These are phyloP conservation scores for Triplophysa rosa DNA, from an alignment of 2,113 vertebrate species.

Conservation along the genomic window DNA sequence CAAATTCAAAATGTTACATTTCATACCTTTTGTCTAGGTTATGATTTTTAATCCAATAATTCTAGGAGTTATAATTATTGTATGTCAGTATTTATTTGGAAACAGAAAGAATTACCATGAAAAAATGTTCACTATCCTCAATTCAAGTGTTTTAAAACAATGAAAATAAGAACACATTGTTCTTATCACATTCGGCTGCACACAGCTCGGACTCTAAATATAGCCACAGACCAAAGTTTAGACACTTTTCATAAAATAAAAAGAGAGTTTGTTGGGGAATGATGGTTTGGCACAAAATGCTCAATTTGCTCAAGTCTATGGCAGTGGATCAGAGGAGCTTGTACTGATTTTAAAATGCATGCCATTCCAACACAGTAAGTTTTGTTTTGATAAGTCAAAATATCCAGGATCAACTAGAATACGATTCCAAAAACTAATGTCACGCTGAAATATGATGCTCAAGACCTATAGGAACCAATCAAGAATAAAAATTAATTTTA, in stretches of 20 bases:
- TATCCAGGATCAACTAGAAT: slow-evolving; percentile 25
- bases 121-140: slow-evolving; percentile 45
- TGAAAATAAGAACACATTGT: neutral
- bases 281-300: slow-evolving; percentile 45
- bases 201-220: neutral
- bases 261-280: slow-evolving; percentile 31
- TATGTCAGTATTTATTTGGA: neutral
- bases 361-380: slow-evolving; percentile 46
- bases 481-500: neutral
- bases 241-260: neutral
- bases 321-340: slow-evolving; percentile 53
- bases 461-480: neutral
- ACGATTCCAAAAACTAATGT: slow-evolving; percentile 44
- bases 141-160: neutral
- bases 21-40: too few relatives aligned
- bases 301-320: slow-evolving; percentile 46
- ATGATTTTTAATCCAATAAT: too few relatives aligned
- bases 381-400: slow-evolving; percentile 50
- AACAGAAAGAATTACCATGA: slow-evolving; percentile 25
- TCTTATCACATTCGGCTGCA: neutral
- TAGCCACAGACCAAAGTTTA: slow-evolving; percentile 16
- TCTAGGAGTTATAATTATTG: too few relatives aligned
- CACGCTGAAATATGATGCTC: slow-evolving; percentile 32
- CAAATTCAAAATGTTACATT: too few relatives aligned
- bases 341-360: slow-evolving; percentile 29